Conservation (phyloP, 2,888 invertebrate species). For the Myathropa florea region DNA sequence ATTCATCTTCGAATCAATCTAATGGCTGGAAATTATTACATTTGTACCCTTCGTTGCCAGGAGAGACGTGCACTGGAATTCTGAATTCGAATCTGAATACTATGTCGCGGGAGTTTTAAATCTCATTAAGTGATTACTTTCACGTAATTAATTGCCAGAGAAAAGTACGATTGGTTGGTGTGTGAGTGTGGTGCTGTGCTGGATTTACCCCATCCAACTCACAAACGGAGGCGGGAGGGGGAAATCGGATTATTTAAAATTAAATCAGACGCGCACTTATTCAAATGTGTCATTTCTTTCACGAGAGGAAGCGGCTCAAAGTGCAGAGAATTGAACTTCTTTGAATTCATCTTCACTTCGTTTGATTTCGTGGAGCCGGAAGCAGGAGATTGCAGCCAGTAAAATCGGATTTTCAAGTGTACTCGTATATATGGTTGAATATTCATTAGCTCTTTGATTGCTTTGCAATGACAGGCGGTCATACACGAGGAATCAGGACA, state of each 20-base stretch:
- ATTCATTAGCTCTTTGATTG: slow-evolving; percentile 43
- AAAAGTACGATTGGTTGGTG: slow-evolving; percentile 24
- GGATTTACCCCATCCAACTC: background rate
- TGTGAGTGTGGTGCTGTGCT: background rate
- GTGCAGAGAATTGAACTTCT: too few species aligned
- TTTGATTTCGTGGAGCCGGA: slow-evolving; percentile 40
- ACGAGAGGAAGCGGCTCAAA: background rate
- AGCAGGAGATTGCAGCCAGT: slow-evolving; percentile 20
- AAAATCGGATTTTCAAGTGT: slow-evolving; percentile 47
- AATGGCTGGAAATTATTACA: slow-evolving; percentile 64
- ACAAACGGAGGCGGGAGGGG: background rate
- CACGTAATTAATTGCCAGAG: slow-evolving; percentile 66
- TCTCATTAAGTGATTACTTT: slow-evolving; percentile 69
- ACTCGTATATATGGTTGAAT: slow-evolving; percentile 25
- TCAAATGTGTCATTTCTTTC: slow-evolving; percentile 51
- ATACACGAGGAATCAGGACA: background rate
- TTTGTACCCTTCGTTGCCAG: slow-evolving; percentile 59
- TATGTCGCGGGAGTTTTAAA: slow-evolving; percentile 26
- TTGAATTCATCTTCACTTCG: background rate
- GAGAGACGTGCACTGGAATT: background rate
- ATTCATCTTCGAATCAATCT: slow-evolving; percentile 60
- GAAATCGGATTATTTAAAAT: slow-evolving; percentile 56
- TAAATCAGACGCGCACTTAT: slow-evolving; percentile 41
- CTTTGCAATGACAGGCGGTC: background rate
- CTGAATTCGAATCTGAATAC: background rate